Percentiles rank a stretch among this genome's conserved stretches.
phyloP scores from a whole-genome alignment of 2,113 vertebrate species.

The Halcyon senegalensis region DNA sequence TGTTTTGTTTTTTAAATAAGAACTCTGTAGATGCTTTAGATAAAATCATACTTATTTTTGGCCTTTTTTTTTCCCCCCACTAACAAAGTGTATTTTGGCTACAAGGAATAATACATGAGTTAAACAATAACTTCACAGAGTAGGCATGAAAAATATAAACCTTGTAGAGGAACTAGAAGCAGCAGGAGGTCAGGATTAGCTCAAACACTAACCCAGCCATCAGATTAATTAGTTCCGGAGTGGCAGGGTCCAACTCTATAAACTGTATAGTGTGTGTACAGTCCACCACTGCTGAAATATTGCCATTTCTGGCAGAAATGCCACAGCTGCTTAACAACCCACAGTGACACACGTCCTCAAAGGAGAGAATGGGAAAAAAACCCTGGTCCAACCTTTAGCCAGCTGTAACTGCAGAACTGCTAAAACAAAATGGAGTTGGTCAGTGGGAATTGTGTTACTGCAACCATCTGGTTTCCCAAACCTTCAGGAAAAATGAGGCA shows the following conservation, averaged over 20 bases:
- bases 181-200: not conserved
- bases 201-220: not conserved
- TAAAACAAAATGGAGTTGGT: not conserved
- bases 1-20: not conserved
- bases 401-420: not conserved
- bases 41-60: not conserved
- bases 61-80: no score
- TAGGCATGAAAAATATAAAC: slow-evolving; percentile 3
- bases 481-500: not conserved
- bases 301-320: not conserved
- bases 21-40: not conserved
- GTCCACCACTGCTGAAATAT: not conserved
- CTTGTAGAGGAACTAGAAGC: not conserved
- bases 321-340: not conserved
- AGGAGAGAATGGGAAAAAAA: not conserved
- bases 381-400: not conserved
- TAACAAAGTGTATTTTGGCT: not conserved
- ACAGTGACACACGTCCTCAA: not conserved
- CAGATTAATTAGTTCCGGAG: not conserved
- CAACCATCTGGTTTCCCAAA: not conserved
- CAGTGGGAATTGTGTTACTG: not conserved
- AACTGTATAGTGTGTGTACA: not conserved
- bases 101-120: not conserved
- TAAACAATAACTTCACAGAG: slow-evolving; percentile 12
- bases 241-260: not conserved